Percentiles rank a stretch among this genome's conserved stretches.
phyloP scores from a whole-genome alignment of 1,140 invertebrate species.

The Diabrotica virgifera region DNA sequence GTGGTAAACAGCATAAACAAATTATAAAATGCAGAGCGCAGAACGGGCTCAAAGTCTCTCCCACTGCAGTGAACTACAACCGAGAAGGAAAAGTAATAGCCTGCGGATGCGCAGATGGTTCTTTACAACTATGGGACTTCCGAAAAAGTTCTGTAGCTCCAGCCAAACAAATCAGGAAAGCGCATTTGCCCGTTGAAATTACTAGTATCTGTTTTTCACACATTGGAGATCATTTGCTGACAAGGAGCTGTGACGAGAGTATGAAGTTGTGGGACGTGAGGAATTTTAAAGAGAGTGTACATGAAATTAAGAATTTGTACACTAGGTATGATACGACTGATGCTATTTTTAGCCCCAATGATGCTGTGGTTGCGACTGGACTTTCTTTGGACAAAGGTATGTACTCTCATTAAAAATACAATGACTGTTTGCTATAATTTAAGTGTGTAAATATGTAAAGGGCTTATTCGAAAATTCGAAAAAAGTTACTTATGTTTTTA shows the following conservation, averaged over 20 bases:
- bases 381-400: constrained; percentile 71
- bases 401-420: not conserved
- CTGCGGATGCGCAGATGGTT: constrained; percentile 92
- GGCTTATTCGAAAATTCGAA: no score
- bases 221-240: constrained; percentile 74
- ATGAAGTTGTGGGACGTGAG: constrained; percentile 94
- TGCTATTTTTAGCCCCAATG: constrained; percentile 92
- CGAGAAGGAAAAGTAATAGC: constrained; percentile 87
- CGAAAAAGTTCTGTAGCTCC: constrained; percentile 82
- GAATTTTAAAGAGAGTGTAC: constrained; percentile 75
- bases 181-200: constrained; percentile 80
- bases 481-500: no score
- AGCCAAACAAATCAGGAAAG: constrained; percentile 69
- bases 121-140: constrained; percentile 97
- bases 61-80: constrained; percentile 80
- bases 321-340: constrained; percentile 90
- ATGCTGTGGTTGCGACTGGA: constrained; percentile 84
- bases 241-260: constrained; percentile 87
- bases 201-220: constrained; percentile 87
- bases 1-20: constrained; percentile 71
- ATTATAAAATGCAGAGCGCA: constrained; percentile 88
- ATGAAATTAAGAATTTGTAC: constrained; percentile 67
- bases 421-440: no score
- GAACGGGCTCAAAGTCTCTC: constrained; percentile 85
- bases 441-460: no score